Percentiles rank a stretch among this genome's conserved stretches.
Conservation (phyloP, 2,888 invertebrate genomes). For the Drosophila ezoana region DNA sequence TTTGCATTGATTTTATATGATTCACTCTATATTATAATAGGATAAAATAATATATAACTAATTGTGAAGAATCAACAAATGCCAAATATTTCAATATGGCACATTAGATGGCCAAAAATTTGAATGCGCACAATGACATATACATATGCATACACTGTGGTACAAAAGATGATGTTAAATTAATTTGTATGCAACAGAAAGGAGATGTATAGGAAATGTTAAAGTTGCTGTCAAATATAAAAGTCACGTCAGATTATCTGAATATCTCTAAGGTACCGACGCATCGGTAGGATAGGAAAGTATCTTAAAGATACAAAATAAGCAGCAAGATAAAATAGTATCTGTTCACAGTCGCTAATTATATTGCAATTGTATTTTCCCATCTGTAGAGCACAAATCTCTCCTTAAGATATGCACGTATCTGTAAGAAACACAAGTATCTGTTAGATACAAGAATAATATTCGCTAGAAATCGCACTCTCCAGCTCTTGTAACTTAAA, state of each 20-base stretch:
- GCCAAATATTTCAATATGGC: slow-evolving; percentile 1
- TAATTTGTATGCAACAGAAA: too few species aligned
- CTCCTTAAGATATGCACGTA: not conserved
- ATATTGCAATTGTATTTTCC: too few species aligned
- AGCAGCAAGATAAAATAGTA: not conserved
- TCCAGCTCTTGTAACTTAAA: too few species aligned
- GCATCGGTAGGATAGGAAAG: not conserved
- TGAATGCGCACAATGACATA: not conserved
- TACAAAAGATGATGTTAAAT: too few species aligned
- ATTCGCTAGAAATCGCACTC: too few species aligned
- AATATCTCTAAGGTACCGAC: too few species aligned
- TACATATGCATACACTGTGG: slow-evolving; percentile 5
- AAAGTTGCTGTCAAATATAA: not conserved
- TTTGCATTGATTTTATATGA: slow-evolving; percentile 4
- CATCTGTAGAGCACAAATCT: not conserved
- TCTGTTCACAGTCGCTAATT: too few species aligned
- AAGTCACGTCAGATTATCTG: too few species aligned
- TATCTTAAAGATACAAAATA: not conserved
- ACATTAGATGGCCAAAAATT: not conserved
- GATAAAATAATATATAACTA: slow-evolving; percentile 7
- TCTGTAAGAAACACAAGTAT: not conserved
- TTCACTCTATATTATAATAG: not conserved
- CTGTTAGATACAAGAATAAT: not conserved
- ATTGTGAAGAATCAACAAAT: slow-evolving; percentile 18
- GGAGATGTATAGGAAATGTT: too few species aligned